Base-by-base conservation (phyloP, 2,888 invertebrate species). In the Meloe dianella region DNA sequence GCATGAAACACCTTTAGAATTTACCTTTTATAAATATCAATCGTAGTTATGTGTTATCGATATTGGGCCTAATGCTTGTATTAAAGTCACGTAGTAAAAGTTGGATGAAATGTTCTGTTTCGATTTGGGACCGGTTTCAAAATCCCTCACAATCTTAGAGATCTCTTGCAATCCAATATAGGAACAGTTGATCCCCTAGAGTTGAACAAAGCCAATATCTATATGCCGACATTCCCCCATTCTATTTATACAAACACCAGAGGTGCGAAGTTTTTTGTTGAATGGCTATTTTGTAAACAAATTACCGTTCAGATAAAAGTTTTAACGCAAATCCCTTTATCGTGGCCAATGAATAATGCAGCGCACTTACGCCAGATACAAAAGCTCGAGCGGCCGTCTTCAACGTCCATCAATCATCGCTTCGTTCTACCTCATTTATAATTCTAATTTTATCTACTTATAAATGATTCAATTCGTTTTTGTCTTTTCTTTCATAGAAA, bases 141-240 rank as follows among this genome's bases (percentile, higher is more conserved):
- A 84, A 84, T 83, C 83, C 83, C 82, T 81, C 81, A 81, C 83
- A 83, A 83, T 83, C 83, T 83, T 81, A 75, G 78, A 81, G 82
- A 83, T 83, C 82, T 82, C 80, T 80, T 79, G 79, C 80, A 83
- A 82, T 82, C 83, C 82, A 83, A 82, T 82, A 82, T 82, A 80
- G 81, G 79, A 80, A 74, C 78, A 74, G 77, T 80, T 83, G 82
- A 83, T 83, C 82, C 82, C 80, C 73, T 22, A 51, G 75, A 75
- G 78, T 78, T 77, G 79, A 80, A 79, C 79, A 78, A 78, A 79
- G 77, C 80, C 80, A 81, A 82, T 81, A 81, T 80, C 80, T 74
- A 68, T 72, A 20, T 54, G 54, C 54, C 24, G 24, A 41, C 41
- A n/a, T 17, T 41, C 41, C 75, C 74, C 77, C 74, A 76, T 80